Base-by-base conservation (phyloP, 2,113 vertebrate genomes). In the Mellivora capensis region DNA sequence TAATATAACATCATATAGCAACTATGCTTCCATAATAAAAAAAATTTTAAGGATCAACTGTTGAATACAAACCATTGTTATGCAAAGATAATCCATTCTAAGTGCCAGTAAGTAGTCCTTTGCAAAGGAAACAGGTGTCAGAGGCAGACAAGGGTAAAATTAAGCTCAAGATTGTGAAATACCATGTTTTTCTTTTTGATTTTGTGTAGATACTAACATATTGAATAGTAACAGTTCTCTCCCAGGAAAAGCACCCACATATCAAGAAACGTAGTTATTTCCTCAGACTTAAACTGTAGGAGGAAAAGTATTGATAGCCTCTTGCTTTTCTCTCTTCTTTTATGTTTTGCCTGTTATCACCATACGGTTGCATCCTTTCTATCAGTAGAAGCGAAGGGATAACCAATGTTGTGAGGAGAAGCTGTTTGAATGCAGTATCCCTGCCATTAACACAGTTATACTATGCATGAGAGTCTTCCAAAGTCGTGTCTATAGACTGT, bases 61-160 rank as follows among this genome's bases (percentile, higher is more conserved):
- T 71, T 80, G 87, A 81, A 49, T 80, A 12, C 67, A 85, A 81
- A 71, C 27, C 18, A 85, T 84, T 95, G 49, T 69, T 96, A 90
- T 80, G 21, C 27, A 64, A 91, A 91, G 42, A 87, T 29, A 94
- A 96, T 62, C 77, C 27, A 57, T 77, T 97, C 34, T 54, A n/a
- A 95, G 42, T 82, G 42, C 29, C 86, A 72, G 13, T 49, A 52
- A 96, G 25, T 37, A 39, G 34, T 93, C 31, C 59, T 87, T 96
- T 96, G 77, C 87, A 95, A 81, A 94, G 21, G 18, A 97, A 93
- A 96, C 69, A 97, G 61, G 34, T 97, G 11, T 87, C 86, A 85
- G 39, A 87, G 20, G 18, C 34, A 87, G 72, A n/a, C 47, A 92
- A 95, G 37, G 31, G 34, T 96, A 90, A 87, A 92, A 79, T 62